Base-by-base conservation (phyloP, 35 echinoderm and acorn worm species). In the Ophiothrix spiculata region DNA sequence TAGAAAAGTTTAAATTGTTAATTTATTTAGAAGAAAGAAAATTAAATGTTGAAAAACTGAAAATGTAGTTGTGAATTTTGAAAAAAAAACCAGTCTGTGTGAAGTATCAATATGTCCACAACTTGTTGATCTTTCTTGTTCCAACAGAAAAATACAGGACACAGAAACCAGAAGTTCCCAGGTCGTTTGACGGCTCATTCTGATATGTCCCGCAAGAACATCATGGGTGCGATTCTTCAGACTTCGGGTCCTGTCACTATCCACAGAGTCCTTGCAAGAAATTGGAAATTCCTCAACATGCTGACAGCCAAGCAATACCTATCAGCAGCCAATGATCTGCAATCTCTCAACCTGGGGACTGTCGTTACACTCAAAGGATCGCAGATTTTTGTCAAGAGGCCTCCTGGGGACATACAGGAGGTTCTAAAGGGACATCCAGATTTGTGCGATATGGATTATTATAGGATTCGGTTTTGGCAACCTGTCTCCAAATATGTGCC, bases 241-340 rank as follows among this genome's bases (percentile, higher is more conserved):
- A 69, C 60, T 25, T 10, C 6, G 6, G 60, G 60, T 69, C 60
- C 60, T n/a, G 60, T 69, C 10, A 69, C 6, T 28, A 69, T 69
- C 25, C 60, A 69, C 23, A 6, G 60, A n/a, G 60, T 69, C 25
- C 60, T 69, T 1, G 60, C 60, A 15, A 6, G 60, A 2, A 69
- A 69, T 25, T 69, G 60, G 60, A 69, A 69, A n/a, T 69, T 69
- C 60, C 60, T 69, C 23, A 69, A 69, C 60, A 69, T 69, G 60
- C 60, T 69, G 60, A 69, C 60, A 2, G 60, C 60, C 60, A 69
- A 69, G 25, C 60, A 69, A 28, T 69, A 12, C 60, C 1, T 69
- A 28, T 25, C 60, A 2, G 60, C 60, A 28, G 60, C 60, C 6
- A 69, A 6, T 12, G 60, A 69, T 15, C 23, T 69, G 10, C 6